Base-by-base conservation (phyloP, 1,140 invertebrate genomes). In the Drosophila tani region DNA sequence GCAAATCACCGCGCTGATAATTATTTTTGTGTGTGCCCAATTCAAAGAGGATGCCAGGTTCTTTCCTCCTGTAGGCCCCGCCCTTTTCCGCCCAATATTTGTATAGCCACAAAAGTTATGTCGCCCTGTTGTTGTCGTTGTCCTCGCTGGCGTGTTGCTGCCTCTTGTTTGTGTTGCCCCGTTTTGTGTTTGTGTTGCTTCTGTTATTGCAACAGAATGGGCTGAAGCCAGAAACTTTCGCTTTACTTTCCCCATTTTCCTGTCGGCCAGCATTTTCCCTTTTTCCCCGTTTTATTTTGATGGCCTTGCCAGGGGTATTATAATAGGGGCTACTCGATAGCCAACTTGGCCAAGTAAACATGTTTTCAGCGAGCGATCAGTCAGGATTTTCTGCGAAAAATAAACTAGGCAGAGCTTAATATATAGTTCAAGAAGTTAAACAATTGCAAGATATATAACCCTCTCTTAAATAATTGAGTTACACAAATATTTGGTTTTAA, bases 1-100 rank as follows among this genome's bases (percentile, higher is more conserved):
- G 47, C 65, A 85, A 86, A 86, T 86, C 79, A 65, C 60, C 67
- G 55, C 43, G 38, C 64, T 87, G 83, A 86, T 88, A 88, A 87
- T 87, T 86, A 88, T 88, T 82, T 86, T 73, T 82, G 80, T 83
- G 66, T 70, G 58, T 53, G 76, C 51, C 68, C 65, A 67, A 79
- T 79, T 70, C 43, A 58, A 50, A 47, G n/a, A 55, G 49, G 32
- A 47, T 21, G 27, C 47, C 27, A 3, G 7, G 7, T 11, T 11
- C 45, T 45, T 19, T 17, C 58, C 14, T 11, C 5, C 6, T 35
- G 15, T 35, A 32, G 46, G n/a, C 73, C 7, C 55, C 41, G 32
- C 64, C 32, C 43, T 17, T 60, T 57, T n/a, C 56, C 65, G 50
- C 66, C 81, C 65, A 70, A 69, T 70, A 70, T 85, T 85, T 85